Evolutionary conservation across 2,113 vertebrate species (phyloP).

Genomic region (Melanerpes aurifrons): DNA sequence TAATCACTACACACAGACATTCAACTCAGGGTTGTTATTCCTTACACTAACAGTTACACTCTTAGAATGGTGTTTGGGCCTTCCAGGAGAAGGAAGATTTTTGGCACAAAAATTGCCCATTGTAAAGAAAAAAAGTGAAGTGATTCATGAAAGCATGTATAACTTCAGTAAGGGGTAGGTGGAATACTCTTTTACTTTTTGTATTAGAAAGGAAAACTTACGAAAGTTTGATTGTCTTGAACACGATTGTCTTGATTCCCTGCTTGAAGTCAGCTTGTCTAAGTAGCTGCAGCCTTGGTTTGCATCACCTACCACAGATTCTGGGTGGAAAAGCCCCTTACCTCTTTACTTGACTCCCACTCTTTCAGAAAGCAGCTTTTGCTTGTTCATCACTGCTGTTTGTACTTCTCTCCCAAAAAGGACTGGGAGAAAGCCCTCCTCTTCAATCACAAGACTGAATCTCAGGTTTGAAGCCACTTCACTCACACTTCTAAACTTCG

Average conservation of each 20-base stretch:
- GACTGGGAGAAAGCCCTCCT: neutral
- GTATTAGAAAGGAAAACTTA: neutral
- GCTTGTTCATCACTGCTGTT: neutral
- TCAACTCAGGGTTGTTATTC: neutral
- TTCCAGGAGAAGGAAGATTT: neutral
- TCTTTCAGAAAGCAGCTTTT: neutral
- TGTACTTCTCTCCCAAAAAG: neutral
- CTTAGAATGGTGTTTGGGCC: neutral
- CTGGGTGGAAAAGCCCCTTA: neutral
- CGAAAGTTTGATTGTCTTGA: neutral
- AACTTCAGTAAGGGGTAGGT: neutral
- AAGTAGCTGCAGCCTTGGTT: neutral
- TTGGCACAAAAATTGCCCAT: neutral
- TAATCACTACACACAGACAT: neutral
- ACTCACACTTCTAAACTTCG: neutral
- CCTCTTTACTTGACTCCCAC: too few relatives aligned
- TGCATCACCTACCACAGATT: neutral
- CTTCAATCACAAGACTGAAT: neutral
- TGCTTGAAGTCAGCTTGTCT: neutral
- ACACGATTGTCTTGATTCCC: neutral
- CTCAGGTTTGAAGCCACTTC: neutral
- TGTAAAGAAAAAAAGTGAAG: neutral
- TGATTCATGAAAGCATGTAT: neutral
- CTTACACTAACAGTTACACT: neutral
- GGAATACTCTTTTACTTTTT: neutral